Evolutionary conservation across 2,888 invertebrate species (phyloP), one percentile per base, ranked within the genome.

Genomic region (Spialia ferax): DNA sequence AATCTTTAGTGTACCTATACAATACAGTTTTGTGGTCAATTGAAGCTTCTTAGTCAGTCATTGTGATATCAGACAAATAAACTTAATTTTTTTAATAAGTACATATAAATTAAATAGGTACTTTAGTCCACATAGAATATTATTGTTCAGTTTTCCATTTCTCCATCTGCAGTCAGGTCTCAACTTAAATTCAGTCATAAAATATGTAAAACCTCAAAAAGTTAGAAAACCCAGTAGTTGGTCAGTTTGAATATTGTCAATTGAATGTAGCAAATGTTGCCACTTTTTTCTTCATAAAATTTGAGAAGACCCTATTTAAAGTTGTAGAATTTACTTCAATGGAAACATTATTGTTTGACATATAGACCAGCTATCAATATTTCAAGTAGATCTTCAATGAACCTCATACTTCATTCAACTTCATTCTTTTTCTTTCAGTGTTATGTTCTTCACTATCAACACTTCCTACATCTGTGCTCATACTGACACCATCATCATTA

Each of bases 401-500:
- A 3, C 18, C 20, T 42, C 32, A 38, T n/a, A 10, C 6, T 13
- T 59, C 23, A 5, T 42, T 15, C 61, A 85, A 73, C 80, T 81
- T 87, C 64, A 84, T 83, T 77, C 88, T 82, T 72, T 91, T 91
- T 65, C 76, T 76, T 63, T 86, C 87, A 52, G 77, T 77, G 69
- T 83, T 79, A 74, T 79, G 72, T 59, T 88, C 85, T 59, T 83
- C 81, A 61, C 79, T 80, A 61, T 71, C 65, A 52, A n/a, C 42
- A 48, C 20, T 48, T 22, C 18, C 60, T 29, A 1, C n/a, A 26
- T 63, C 66, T 10, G 20, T 38, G 52, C 29, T 59, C 7, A 59
- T 42, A 48, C n/a, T 20, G 20, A 66, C 29, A 23, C 81, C 82
- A 10, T 76, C 77, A 42, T 82, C 81, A 71, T 80, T 82, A 6